Evolutionary conservation across 2,113 vertebrate genomes (phyloP), one percentile per base, ranked within the genome.

Genomic region (Pterocles burchelli): DNA sequence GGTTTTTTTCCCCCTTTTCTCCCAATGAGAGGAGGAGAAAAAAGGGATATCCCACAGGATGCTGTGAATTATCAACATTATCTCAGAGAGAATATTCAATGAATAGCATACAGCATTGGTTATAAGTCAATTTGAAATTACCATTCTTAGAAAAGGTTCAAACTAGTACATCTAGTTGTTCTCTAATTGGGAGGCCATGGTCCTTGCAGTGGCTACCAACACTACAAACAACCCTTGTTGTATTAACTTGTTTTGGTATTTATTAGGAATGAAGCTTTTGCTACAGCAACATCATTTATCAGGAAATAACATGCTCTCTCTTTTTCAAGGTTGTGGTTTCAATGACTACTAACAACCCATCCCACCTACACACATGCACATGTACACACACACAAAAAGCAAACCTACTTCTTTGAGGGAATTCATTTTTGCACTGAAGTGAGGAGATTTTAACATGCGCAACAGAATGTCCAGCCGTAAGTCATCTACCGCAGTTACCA

Each of bases 361-460:
- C 73, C 45, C 52, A 73, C 21, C 25, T 15, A 59, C 77, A 29
- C 46, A 36, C 48, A 24, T 1, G 26, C 46, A 18, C 19, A 22
- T 0, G 2, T 4, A 11, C 17, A 7, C 8, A 29, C 13, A 21
- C 34, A 24, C 20, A 48, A 17, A 72, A 61, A 70, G 81, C 59
- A 68, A 94, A 91, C 98, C 93, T 97, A 99, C 99, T 97, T 99
- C 99, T 98, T 99, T 99, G 89, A 99, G 99, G 41, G 99, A 99
- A 92, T 99, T 99, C 99, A 99, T 99, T 95, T 99, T 99, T 94
- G 99, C 99, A 88, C 99, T 99, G 96, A 99, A 99, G 94, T 99
- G 99, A 34, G 99, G 99, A 4, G 99, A 99, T 95, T 99, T 99
- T 82, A 99, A 98, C 99, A 99, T 99, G 74, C 99, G 98, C 51